Base-by-base conservation (phyloP, 2,797 vertebrate species). In the Forpus xanthops region DNA sequence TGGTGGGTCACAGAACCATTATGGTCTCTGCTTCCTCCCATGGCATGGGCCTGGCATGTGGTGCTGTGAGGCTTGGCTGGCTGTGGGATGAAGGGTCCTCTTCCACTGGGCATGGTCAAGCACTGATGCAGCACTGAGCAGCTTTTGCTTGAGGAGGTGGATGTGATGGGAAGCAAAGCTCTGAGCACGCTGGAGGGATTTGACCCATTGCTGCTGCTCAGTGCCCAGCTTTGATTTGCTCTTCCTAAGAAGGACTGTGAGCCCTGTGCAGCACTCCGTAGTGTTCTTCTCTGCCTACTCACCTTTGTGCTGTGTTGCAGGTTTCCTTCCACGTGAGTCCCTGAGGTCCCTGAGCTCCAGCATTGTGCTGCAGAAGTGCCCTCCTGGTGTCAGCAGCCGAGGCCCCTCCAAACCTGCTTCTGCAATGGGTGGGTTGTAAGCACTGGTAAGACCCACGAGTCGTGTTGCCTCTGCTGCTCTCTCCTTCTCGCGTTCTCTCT, bases 351-450 rank as follows among this genome's bases (percentile, higher is more conserved):
- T 70, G 64, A 30, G 88, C 78, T 53, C 68, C 81, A 74, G 83
- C 41, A 28, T 55, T 2, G 5, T 67, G 72, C 70, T 35, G 67
- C 72, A 61, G 84, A 96, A 80, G 89, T 93, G 30, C 61, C 70
- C 78, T 81, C 89, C 90, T 85, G 47, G 62, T 84, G 74, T 12
- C 92, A 91, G 93, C 39, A 89, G 97, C 90, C 5, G 58, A 95
- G 94, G 94, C 80, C 95, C 62, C 93, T 91, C 89, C 97, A 96
- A 97, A 97, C 97, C 97, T 98, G 97, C 98, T 97, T 98, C 96
- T 97, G 87, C 98, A 98, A 98, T 98, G 98, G 98, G 98, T 98
- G 98, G 98, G 98, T 98, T 98, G 97, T 98, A 93, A 98, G 94
- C 49, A 68, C 98, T 93, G 98, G 98, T 98, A 98, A 98, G 98